Conservation (phyloP, 2,113 vertebrate species). For the Cottus gobio region DNA sequence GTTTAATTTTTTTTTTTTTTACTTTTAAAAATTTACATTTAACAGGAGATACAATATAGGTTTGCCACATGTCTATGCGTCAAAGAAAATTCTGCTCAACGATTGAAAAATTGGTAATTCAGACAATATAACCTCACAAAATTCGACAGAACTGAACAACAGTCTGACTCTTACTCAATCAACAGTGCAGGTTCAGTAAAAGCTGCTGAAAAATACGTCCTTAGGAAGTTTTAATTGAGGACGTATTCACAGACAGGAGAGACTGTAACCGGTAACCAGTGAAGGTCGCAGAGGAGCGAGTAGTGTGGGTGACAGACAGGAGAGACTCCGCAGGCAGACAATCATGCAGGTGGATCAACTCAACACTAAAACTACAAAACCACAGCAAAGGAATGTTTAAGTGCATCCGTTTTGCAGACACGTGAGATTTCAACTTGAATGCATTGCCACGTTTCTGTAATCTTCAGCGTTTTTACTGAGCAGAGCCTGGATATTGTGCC, state of each 20-base stretch:
- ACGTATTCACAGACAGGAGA: not conserved
- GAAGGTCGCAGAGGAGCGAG: no score
- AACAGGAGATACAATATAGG: not conserved
- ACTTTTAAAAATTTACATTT: not conserved
- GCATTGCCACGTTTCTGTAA: not conserved
- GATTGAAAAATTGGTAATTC: not conserved
- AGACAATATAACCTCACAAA: not conserved
- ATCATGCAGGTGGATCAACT: not conserved
- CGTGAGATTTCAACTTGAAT: not conserved
- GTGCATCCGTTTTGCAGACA: not conserved
- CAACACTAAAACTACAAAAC: not conserved
- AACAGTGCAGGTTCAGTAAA: not conserved
- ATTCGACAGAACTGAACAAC: not conserved
- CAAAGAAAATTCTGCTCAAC: not conserved
- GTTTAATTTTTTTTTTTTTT: not conserved
- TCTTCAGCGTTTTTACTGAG: no score
- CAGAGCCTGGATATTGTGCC: no score
- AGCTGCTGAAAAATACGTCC: not conserved
- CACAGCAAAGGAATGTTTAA: not conserved
- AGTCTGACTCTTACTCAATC: not conserved
- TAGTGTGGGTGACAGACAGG: no score
- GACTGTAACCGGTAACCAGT: no score
- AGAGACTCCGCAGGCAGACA: not conserved
- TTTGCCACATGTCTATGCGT: not conserved
- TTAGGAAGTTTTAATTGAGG: not conserved